Base-by-base conservation (phyloP, 2,888 invertebrate species). In the Eumacrocentrus americanus region DNA sequence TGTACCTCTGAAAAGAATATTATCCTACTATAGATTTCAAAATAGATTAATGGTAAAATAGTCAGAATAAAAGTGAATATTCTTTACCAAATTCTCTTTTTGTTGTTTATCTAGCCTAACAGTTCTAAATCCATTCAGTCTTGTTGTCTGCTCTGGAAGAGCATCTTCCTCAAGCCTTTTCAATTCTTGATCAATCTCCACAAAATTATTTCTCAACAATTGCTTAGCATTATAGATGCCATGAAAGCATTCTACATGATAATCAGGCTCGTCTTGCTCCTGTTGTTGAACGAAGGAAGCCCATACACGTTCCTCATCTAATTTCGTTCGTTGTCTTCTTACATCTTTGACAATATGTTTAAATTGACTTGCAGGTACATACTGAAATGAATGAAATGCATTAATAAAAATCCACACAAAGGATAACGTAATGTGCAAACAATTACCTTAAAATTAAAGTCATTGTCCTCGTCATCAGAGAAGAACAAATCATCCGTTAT, bases 361-460 rank as follows among this genome's bases (percentile, higher is more conserved):
- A 52, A 79, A 76, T 59, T 74, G 73, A 58, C 68, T 69, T 40
- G 70, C 69, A 35, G 79, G 76, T 52, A 78, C 66, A 37, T 77
- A 79, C 80, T 80, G 51, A 9, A 65, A 66, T 55, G 34, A 46
- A 12, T 9, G 1, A 5, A 52, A 5, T 12, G 6, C 5, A 1
- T 12, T 6, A 46, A 51, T 12, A 14, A 48, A 51, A 63, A 44
- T 46, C 54, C 14, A n/a, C 37, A 37, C n/a, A 34, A 56, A 54
- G 18, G 12, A 48, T 62, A n/a, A 14, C 42, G 61, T 55, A 71
- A 48, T 12, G 44, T 16, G 6, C 23, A 2, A 22, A 38, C 44
- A 20, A 12, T 74, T 83, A 89, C 91, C 85, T 89, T 84, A 77
- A 87, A 89, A 70, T 84, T 84, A 72, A 87, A 88, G 58, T 83